phyloP scores from a whole-genome alignment of 1,140 invertebrate genomes.

The Rhagoletis pomonella region DNA sequence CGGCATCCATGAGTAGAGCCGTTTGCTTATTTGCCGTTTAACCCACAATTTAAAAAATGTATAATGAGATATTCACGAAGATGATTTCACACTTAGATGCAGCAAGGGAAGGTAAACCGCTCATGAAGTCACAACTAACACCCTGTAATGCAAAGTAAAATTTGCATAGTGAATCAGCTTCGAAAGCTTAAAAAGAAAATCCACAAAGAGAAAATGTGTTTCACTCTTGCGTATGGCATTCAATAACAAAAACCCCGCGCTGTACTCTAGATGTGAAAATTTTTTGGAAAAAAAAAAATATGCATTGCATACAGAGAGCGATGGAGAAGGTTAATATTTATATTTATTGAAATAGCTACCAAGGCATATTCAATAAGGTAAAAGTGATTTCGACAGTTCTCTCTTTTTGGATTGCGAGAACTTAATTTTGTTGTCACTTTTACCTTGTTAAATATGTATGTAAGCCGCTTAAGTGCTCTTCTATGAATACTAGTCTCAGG shows the following conservation, averaged over 20 bases:
- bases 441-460: too few relatives aligned
- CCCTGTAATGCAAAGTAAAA: neutral
- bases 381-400: too few relatives aligned
- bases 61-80: neutral
- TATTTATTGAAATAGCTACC: too few relatives aligned
- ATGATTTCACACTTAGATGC: neutral
- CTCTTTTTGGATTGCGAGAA: too few relatives aligned
- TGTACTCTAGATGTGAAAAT: neutral
- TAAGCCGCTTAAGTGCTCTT: too few relatives aligned
- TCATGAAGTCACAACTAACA: conserved; percentile 3
- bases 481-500: too few relatives aligned
- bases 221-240: neutral
- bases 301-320: too few relatives aligned
- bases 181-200: neutral
- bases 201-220: neutral
- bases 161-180: conserved; percentile 28
- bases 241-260: neutral
- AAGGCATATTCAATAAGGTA: too few relatives aligned
- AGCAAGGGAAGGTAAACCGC: conserved; percentile 3
- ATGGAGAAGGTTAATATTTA: too few relatives aligned
- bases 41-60: too few relatives aligned
- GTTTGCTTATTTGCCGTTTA: neutral
- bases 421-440: too few relatives aligned
- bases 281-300: neutral
- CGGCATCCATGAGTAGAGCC: neutral